Evolutionary conservation across 2,113 vertebrate genomes (phyloP).

Genomic region (Dendrocopos noguchii): DNA sequence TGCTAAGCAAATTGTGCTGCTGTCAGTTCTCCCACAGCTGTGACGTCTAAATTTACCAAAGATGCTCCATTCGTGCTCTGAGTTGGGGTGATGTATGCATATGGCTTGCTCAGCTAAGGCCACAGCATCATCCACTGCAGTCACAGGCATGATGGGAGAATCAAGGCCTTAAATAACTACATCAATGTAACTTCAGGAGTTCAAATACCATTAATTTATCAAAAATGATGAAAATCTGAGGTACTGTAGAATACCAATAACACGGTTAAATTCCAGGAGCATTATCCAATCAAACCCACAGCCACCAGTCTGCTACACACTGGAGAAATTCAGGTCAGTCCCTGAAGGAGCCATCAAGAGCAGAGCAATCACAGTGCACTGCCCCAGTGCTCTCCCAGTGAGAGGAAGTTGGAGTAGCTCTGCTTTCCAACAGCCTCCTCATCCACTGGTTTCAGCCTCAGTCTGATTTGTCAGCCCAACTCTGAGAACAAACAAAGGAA

Average conservation of each 20-base stretch:
- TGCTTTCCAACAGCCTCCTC: not conserved
- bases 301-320: not conserved
- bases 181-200: accelerated
- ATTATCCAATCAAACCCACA: not conserved
- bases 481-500: not conserved
- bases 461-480: not conserved
- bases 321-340: no score
- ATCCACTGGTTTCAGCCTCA: no score
- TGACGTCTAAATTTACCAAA: not conserved
- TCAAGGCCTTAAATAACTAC: not conserved
- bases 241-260: not conserved
- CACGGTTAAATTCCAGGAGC: not conserved
- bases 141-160: accelerated
- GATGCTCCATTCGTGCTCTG: not conserved
- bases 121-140: not conserved
- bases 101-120: not conserved
- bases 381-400: accelerated
- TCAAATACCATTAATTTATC: not conserved
- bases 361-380: accelerated
- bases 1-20: not conserved
- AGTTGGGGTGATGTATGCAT: accelerated
- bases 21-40: accelerated
- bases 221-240: not conserved
- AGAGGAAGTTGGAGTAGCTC: not conserved
- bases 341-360: accelerated